phyloP scores from a whole-genome alignment of 2,888 invertebrate genomes.

The Eupithecia dodoneata region DNA sequence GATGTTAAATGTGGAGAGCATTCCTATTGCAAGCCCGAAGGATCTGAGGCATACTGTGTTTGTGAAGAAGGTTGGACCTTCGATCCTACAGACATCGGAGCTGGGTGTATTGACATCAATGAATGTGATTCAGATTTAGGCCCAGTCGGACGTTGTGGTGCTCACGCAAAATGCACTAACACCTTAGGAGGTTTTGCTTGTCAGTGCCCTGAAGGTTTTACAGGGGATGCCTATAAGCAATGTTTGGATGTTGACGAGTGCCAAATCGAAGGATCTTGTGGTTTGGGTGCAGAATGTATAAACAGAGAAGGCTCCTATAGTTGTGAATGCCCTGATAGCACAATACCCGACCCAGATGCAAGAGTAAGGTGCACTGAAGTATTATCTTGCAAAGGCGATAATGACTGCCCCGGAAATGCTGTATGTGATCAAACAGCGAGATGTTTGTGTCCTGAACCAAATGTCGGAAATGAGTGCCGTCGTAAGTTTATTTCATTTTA shows the following conservation, averaged over 20 bases:
- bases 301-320: conserved; percentile 91
- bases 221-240: conserved; percentile 92
- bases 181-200: conserved; percentile 91
- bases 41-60: conserved; percentile 94
- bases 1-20: conserved; percentile 95
- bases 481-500: conserved; percentile 84
- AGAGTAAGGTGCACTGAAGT: conserved; percentile 92
- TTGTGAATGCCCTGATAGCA: conserved; percentile 92
- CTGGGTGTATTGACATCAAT: conserved; percentile 96
- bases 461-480: conserved; percentile 95
- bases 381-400: conserved; percentile 89
- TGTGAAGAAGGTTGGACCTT: conserved; percentile 97
- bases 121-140: conserved; percentile 93
- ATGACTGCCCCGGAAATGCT: conserved; percentile 95
- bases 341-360: conserved; percentile 93
- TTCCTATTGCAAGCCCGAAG: conserved; percentile 94
- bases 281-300: conserved; percentile 90
- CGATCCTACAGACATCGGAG: conserved; percentile 93
- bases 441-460: conserved; percentile 95
- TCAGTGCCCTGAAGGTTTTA: conserved; percentile 92
- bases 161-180: conserved; percentile 92
- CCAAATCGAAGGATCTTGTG: conserved; percentile 87
- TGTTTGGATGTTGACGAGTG: conserved; percentile 95
- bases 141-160: conserved; percentile 92
- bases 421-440: conserved; percentile 90